These are phyloP conservation scores for Drosophila eohydei DNA, from an alignment of 2,888 invertebrate genomes.

Conservation along the genomic window DNA sequence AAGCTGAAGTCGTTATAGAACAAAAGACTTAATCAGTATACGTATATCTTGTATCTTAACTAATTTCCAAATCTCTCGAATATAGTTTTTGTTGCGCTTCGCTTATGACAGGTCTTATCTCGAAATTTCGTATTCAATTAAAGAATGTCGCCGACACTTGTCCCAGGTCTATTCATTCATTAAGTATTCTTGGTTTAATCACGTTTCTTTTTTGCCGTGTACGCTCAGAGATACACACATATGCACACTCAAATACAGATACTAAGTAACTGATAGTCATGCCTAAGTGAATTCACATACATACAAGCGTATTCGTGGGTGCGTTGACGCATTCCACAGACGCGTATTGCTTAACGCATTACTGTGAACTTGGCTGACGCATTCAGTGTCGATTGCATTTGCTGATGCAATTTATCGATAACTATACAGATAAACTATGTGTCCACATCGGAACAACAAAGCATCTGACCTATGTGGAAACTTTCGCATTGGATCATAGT, in stretches of 20 bases:
- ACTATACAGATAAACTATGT: neutral
- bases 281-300: conserved; percentile 13
- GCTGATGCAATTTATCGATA: conserved; percentile 48
- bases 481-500: neutral
- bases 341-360: conserved; percentile 28
- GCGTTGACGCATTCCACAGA: conserved; percentile 40
- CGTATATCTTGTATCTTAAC: neutral
- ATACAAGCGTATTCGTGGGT: conserved; percentile 11
- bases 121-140: conserved; percentile 8
- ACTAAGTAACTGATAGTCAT: conserved; percentile 33
- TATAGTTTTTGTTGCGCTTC: neutral
- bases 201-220: conserved; percentile 29
- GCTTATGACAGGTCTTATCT: conserved; percentile 11
- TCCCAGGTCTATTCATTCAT: conserved; percentile 9
- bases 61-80: conserved; percentile 1
- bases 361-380: conserved; percentile 17
- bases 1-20: neutral
- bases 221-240: conserved; percentile 9
- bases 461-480: neutral
- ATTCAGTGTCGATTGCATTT: conserved; percentile 29
- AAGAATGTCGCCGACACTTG: conserved; percentile 8
- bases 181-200: neutral
- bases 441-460: neutral
- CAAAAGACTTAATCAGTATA: neutral
- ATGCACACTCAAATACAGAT: conserved; percentile 4